phyloP scores from a whole-genome alignment of 2,888 invertebrate genomes.

The Geotrupes spiniger region DNA sequence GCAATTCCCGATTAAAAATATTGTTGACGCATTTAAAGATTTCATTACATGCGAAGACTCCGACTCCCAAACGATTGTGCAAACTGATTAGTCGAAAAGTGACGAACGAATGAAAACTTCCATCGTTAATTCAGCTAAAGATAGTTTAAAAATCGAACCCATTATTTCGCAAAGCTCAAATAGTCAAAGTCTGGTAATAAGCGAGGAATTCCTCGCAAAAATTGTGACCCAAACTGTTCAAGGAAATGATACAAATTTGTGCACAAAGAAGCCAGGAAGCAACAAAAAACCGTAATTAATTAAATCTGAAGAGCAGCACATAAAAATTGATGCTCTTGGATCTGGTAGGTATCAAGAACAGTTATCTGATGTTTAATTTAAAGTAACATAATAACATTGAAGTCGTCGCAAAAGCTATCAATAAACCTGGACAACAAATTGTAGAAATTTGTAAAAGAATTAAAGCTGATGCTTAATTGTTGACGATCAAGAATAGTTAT shows the following conservation, averaged over 20 bases:
- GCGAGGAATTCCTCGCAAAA: neutral
- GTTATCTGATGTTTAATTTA: neutral
- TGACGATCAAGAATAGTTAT: too few species aligned
- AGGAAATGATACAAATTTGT: constrained; percentile 33
- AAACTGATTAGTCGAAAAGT: too few species aligned
- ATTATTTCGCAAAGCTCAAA: too few species aligned
- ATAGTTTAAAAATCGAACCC: too few species aligned
- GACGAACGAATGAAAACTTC: too few species aligned
- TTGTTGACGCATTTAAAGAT: neutral
- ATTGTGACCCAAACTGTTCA: constrained; percentile 12
- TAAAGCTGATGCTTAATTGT: too few species aligned
- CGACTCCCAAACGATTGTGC: too few species aligned
- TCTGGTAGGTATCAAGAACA: neutral
- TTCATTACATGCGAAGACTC: too few species aligned
- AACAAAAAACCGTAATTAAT: constrained; percentile 54
- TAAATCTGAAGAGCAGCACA: neutral
- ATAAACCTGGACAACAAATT: neutral
- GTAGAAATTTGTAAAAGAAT: neutral
- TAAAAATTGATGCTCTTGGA: too few species aligned
- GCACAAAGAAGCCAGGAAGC: constrained; percentile 68
- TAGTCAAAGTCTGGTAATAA: too few species aligned
- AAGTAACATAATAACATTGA: too few species aligned
- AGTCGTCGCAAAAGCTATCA: neutral
- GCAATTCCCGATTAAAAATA: neutral
- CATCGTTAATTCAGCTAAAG: too few species aligned